phyloP scores from a whole-genome alignment of 2,113 vertebrate genomes.

The Ptilorrhoa leucosticta region DNA sequence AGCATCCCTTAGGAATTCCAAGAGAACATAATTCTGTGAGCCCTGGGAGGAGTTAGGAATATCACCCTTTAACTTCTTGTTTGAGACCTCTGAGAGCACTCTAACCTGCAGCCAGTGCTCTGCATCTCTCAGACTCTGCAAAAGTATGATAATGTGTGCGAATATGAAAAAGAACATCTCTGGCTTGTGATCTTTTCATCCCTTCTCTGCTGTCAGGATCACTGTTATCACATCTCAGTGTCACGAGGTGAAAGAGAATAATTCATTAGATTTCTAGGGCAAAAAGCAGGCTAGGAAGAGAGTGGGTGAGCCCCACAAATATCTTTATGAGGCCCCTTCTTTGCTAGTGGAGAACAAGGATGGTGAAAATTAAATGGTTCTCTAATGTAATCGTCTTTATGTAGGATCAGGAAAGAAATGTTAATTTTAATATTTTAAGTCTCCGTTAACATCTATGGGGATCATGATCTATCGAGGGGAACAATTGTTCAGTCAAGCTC shows the following conservation, averaged over 20 bases:
- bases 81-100: neutral
- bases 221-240: neutral
- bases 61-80: neutral
- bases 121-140: neutral
- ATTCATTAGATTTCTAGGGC: neutral
- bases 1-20: neutral
- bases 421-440: neutral
- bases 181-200: neutral
- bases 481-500: neutral
- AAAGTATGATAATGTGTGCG: neutral
- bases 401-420: neutral
- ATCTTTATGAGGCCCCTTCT: neutral
- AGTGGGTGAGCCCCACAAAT: neutral
- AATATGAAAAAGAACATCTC: neutral
- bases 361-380: neutral
- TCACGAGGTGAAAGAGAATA: neutral
- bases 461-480: fast-evolving
- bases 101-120: neutral
- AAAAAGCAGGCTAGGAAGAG: neutral
- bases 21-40: neutral
- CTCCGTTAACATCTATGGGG: neutral
- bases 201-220: neutral
- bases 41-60: neutral
- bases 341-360: neutral
- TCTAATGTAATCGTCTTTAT: neutral